A percentile compares a stretch with the other conserved stretches of the same genome.
Conservation (phyloP, 2,797 vertebrate species). For the Alosa sapidissima region DNA sequence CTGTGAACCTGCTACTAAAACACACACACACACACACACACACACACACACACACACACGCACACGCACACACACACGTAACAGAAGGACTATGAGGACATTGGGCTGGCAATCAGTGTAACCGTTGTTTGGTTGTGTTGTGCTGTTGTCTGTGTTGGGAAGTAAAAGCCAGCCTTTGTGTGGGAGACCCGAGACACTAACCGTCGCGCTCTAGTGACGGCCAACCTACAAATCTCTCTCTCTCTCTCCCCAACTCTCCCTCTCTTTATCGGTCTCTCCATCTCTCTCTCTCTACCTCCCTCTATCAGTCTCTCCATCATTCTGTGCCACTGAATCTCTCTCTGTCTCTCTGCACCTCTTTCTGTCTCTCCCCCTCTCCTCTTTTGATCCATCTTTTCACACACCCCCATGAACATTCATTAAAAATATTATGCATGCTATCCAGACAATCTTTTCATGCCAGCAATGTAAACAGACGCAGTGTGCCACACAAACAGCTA, state of each 20-base stretch:
- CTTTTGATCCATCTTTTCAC: not conserved
- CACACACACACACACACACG: not conserved
- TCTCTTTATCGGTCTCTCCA: not conserved
- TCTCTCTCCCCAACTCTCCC: not conserved
- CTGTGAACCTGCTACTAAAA: conserved; percentile 7
- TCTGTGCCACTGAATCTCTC: not conserved
- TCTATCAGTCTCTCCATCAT: not conserved
- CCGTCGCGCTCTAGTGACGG: not conserved
- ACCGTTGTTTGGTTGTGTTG: conserved; percentile 13
- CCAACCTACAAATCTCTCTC: not conserved
- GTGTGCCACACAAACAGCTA: not conserved
- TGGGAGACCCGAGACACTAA: not conserved
- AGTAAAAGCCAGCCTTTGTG: conserved; percentile 13
- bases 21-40: not conserved
- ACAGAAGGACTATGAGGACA: not conserved
- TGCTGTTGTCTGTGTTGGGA: conserved; percentile 14
- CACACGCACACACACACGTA: not conserved
- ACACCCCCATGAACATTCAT: not conserved
- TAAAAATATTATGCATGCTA: not conserved
- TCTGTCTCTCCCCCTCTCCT: not conserved
- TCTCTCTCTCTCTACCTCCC: not conserved
- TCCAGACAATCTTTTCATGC: not conserved
- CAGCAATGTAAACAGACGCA: not conserved
- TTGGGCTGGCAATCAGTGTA: not conserved
- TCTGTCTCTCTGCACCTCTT: not conserved